These are phyloP conservation scores for Cataglyphis rosenhaueri DNA, from an alignment of 2,888 invertebrate species.

Conservation along the genomic window DNA sequence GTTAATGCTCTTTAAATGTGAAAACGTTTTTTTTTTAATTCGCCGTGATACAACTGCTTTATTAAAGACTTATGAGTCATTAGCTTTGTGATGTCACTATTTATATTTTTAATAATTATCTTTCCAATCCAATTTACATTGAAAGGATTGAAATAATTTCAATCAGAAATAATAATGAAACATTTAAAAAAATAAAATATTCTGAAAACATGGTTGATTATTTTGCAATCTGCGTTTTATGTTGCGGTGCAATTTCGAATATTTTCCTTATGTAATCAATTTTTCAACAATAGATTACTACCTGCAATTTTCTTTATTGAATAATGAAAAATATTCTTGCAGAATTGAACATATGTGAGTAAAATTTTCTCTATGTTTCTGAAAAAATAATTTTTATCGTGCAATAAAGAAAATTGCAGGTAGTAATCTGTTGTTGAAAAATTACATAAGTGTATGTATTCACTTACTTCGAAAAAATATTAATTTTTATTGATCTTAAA, in stretches of 20 bases:
- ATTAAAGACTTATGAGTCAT: background rate
- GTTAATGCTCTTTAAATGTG: constrained; percentile 15
- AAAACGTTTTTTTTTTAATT: background rate
- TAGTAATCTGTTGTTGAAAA: background rate
- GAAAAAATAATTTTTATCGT: background rate
- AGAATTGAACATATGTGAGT: constrained; percentile 31
- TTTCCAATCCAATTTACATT: background rate
- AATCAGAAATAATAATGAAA: background rate
- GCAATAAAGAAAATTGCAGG: background rate
- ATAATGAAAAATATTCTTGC: background rate
- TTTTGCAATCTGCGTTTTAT: background rate
- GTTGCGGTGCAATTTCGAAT: background rate
- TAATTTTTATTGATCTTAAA: too few relatives aligned
- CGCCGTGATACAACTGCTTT: background rate
- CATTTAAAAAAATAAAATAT: background rate
- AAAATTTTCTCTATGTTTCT: background rate
- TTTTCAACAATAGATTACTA: background rate
- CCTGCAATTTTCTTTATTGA: background rate
- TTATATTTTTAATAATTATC: background rate
- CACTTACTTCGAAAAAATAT: too few relatives aligned
- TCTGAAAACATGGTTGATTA: background rate
- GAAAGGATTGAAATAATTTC: background rate
- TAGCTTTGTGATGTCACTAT: background rate
- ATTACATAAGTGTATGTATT: background rate
- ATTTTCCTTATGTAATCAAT: background rate